These are phyloP conservation scores for Nymphalis polychloros DNA, from an alignment of 2,888 invertebrate genomes.

Conservation along the genomic window DNA sequence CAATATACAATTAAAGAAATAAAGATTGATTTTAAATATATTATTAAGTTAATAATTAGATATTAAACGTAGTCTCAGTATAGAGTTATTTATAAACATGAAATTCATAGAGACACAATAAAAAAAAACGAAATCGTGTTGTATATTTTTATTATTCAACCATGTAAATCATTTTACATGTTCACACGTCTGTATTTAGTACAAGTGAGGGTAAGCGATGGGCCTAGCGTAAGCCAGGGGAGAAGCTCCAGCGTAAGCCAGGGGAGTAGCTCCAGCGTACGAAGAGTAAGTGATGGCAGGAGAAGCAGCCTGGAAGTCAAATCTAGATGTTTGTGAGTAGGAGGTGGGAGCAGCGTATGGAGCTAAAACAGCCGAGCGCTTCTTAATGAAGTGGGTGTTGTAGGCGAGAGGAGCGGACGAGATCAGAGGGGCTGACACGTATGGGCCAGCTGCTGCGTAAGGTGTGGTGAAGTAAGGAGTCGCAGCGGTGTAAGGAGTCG, in stretches of 20 bases:
- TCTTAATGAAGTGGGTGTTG: slow-evolving; percentile 42
- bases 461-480: slow-evolving; percentile 42
- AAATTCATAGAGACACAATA: no score
- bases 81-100: no score
- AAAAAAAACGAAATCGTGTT: not conserved
- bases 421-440: slow-evolving; percentile 42
- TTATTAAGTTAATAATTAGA: no score
- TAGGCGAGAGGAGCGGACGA: slow-evolving; percentile 40
- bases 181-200: not conserved
- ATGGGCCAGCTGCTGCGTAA: slow-evolving; percentile 47
- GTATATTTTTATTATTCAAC: not conserved
- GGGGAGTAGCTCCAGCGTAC: slow-evolving; percentile 39
- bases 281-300: slow-evolving; percentile 54
- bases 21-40: no score
- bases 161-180: not conserved
- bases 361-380: slow-evolving; percentile 34
- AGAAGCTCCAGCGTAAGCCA: slow-evolving; percentile 37
- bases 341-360: slow-evolving; percentile 29
- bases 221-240: slow-evolving; percentile 37
- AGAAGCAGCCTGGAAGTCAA: slow-evolving; percentile 32
- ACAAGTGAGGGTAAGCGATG: not conserved
- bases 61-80: no score
- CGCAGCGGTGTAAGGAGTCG: slow-evolving; percentile 41
- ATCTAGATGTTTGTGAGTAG: not conserved
- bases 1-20: no score